Base-by-base conservation (phyloP, 2,888 invertebrate genomes). In the Operophtera brumata region DNA sequence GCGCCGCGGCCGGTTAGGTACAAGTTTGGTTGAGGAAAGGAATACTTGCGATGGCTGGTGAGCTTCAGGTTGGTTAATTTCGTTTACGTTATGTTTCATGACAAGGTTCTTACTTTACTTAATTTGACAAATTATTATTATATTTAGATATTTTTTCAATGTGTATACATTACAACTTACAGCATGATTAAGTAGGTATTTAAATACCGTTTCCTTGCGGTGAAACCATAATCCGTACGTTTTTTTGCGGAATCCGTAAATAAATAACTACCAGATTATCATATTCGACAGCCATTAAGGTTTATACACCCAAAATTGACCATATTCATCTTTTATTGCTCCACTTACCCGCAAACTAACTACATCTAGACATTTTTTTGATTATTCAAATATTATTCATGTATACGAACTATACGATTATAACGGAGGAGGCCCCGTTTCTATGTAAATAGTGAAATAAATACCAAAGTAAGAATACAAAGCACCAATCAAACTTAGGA, bases 331-430 rank as follows among this genome's bases (percentile, higher is more conserved):
- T 58, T 34, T 59, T 56, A 64, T 61, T 43, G 52, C 59, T 50
- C 49, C 46, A 42, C 49, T 51, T 54, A 57, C 53, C 43, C 39
- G 57, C 58, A 59, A 62, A 60, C 59, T 58, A 57, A 52, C 47
- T 57, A 62, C 52, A 46, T 57, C 41, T 51, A 51, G 56, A 56
- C 50, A 54, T 45, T 54, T 57, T 55, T 54, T 25, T 47, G 25
- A 58, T 62, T 61, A 64, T 64, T 64, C 35, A 56, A 61, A 64
- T 64, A 42, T 55, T 60, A 62, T 64, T 64, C 56, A 60, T 58
- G 28, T 58, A 65, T 63, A 60, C 60, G 34, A 57, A 54, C 44
- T 49, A 49, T 47, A 54, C 43, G 53, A 47, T 56, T 61, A 43
- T 65, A 65, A 65, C 65, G 65, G 65, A n/a, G 32, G 12, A 20